These are phyloP conservation scores for Cettia cetti DNA, from an alignment of 2,113 vertebrate genomes.

Conservation along the genomic window DNA sequence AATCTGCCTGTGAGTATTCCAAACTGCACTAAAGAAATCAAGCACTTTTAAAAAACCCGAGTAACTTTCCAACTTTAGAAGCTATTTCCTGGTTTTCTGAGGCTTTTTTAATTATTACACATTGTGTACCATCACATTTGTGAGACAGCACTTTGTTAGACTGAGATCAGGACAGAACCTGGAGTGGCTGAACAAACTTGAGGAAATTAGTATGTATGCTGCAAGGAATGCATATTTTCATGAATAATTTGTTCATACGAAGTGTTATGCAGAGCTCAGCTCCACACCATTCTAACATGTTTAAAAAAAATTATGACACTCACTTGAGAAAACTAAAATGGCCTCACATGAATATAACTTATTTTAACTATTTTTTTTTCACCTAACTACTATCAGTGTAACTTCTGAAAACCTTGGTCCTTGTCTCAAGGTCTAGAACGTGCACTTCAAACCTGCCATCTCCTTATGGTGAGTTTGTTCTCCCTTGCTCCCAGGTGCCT, in stretches of 20 bases:
- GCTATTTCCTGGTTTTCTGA: background rate
- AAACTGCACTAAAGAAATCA: background rate
- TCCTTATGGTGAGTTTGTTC: background rate
- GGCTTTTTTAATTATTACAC: background rate
- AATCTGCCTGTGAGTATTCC: slow-evolving; percentile 87
- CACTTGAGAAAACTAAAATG: background rate
- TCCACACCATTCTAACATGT: background rate
- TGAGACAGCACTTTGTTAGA: background rate
- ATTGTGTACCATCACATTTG: background rate
- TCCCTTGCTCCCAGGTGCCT: slow-evolving; percentile 79
- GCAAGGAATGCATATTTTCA: background rate
- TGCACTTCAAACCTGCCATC: background rate
- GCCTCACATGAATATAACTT: background rate
- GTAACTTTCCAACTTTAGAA: background rate
- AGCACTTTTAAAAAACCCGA: background rate
- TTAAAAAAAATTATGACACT: background rate
- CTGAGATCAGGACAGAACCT: background rate
- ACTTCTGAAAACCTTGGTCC: background rate
- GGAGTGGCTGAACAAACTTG: background rate
- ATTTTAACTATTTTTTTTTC: background rate
- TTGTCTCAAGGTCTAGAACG: background rate
- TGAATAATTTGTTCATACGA: background rate
- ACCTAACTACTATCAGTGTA: rapidly evolving
- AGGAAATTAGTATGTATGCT: background rate
- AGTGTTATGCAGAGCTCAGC: background rate